A percentile compares a stretch with the other conserved stretches of the same genome.
Conservation (phyloP, 2,888 invertebrate genomes). For the Pollenia griseotomentosa region DNA sequence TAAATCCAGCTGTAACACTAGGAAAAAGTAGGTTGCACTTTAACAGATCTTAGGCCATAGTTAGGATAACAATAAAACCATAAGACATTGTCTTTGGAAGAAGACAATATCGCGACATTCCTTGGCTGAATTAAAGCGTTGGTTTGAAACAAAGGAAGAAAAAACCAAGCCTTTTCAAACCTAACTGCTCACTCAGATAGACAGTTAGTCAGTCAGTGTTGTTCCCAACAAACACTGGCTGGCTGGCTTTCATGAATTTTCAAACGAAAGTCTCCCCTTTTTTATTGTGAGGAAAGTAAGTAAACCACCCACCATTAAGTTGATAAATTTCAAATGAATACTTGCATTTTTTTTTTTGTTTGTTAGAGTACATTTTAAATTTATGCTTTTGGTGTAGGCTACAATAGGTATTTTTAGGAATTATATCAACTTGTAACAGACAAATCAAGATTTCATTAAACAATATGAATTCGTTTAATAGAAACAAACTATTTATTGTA, state of each 20-base stretch:
- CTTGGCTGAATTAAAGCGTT: constrained; percentile 13
- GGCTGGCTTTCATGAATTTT: constrained; percentile 8
- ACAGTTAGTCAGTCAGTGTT: constrained; percentile 11
- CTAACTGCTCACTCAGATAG: constrained; percentile 35
- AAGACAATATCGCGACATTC: constrained; percentile 62
- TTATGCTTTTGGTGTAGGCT: constrained; percentile 6
- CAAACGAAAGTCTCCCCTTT: constrained; percentile 13
- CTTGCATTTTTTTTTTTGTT: not conserved
- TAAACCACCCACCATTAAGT: constrained; percentile 65
- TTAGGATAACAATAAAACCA: constrained; percentile 27
- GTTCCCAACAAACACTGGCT: not conserved
- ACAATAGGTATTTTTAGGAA: not conserved
- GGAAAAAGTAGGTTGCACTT: constrained; percentile 69
- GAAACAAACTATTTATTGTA: too few species aligned
- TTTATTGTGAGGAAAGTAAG: constrained; percentile 20
- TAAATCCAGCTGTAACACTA: constrained; percentile 33
- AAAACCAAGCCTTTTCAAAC: constrained; percentile 43
- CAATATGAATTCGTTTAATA: too few species aligned
- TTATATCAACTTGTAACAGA: too few species aligned
- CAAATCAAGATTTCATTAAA: too few species aligned
- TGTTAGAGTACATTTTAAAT: too few species aligned
- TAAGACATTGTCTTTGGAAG: constrained; percentile 52
- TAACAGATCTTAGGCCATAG: constrained; percentile 51
- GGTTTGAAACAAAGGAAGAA: not conserved
- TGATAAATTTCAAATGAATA: constrained; percentile 62